Evolutionary conservation across 2,888 invertebrate species (phyloP).

Genomic region (Phanerotoma sp.): DNA sequence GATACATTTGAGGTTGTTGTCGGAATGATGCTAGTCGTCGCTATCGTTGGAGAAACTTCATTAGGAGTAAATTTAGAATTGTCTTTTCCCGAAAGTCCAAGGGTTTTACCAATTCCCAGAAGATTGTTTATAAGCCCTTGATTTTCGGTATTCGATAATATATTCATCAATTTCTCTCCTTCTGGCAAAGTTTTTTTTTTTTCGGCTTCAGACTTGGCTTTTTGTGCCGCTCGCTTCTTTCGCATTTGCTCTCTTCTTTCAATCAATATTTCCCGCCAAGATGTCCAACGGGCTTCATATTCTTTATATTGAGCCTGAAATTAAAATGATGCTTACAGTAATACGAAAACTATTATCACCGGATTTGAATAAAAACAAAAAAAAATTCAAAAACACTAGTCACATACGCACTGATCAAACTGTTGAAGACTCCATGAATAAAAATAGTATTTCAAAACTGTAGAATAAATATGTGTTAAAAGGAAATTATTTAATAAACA

Average conservation of each 20-base stretch:
- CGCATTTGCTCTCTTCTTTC: slow-evolving; percentile 83
- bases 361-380: too few relatives aligned
- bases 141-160: slow-evolving; percentile 52
- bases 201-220: slow-evolving; percentile 46
- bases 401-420: too few relatives aligned
- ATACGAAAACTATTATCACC: too few relatives aligned
- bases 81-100: slow-evolving; percentile 51
- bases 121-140: slow-evolving; percentile 54
- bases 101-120: slow-evolving; percentile 53
- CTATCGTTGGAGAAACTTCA: too few relatives aligned
- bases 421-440: neutral
- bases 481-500: slow-evolving; percentile 30
- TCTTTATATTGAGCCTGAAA: slow-evolving; percentile 69
- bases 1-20: neutral
- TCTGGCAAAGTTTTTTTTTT: slow-evolving; percentile 51
- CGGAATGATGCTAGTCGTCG: too few relatives aligned
- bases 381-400: too few relatives aligned
- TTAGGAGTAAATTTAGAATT: slow-evolving; percentile 32
- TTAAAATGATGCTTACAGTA: slow-evolving; percentile 26
- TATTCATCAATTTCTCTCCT: slow-evolving; percentile 53
- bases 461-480: neutral
- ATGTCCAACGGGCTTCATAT: slow-evolving; percentile 87
- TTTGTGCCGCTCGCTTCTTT: slow-evolving; percentile 62
- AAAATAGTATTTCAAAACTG: neutral
- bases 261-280: slow-evolving; percentile 75